These are phyloP conservation scores for Tenthredo amoena DNA, from an alignment of 2,888 invertebrate genomes.

Conservation along the genomic window DNA sequence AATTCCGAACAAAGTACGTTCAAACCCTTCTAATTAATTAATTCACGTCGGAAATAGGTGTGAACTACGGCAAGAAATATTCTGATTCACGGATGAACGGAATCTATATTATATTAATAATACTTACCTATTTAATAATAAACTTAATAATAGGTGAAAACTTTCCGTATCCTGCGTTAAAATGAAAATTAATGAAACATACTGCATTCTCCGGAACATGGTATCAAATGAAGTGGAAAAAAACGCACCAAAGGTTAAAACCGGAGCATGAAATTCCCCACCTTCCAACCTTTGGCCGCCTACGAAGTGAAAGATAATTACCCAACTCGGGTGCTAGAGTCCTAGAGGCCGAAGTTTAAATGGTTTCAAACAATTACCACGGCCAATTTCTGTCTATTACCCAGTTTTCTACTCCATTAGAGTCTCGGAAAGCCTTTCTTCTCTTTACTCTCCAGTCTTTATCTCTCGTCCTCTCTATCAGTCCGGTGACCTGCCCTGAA, in stretches of 20 bases:
- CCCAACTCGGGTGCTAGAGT: slow-evolving; percentile 57
- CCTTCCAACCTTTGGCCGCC: slow-evolving; percentile 47
- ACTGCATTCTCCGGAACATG: not conserved
- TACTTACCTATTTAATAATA: not conserved
- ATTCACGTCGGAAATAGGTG: slow-evolving; percentile 19
- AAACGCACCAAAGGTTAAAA: not conserved
- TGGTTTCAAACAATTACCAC: slow-evolving; percentile 69
- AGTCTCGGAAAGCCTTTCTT: slow-evolving; percentile 57
- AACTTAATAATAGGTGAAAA: not conserved
- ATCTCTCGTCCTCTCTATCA: not conserved
- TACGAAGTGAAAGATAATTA: slow-evolving; percentile 65
- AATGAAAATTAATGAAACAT: not conserved
- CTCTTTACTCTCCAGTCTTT: slow-evolving; percentile 10
- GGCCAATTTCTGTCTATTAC: slow-evolving; percentile 68
- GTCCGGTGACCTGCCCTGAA: slow-evolving; percentile 12
- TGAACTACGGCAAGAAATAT: not conserved
- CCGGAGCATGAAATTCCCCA: slow-evolving; percentile 37
- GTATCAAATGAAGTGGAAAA: not conserved
- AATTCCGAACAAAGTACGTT: slow-evolving; percentile 15
- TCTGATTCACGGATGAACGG: not conserved
- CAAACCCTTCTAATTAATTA: slow-evolving; percentile 20
- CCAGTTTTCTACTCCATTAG: slow-evolving; percentile 67
- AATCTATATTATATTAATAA: not conserved
- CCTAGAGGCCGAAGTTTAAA: slow-evolving; percentile 60
- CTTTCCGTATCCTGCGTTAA: not conserved